Conservation (phyloP, 1,140 invertebrate genomes). For the Episyrphus balteatus region DNA sequence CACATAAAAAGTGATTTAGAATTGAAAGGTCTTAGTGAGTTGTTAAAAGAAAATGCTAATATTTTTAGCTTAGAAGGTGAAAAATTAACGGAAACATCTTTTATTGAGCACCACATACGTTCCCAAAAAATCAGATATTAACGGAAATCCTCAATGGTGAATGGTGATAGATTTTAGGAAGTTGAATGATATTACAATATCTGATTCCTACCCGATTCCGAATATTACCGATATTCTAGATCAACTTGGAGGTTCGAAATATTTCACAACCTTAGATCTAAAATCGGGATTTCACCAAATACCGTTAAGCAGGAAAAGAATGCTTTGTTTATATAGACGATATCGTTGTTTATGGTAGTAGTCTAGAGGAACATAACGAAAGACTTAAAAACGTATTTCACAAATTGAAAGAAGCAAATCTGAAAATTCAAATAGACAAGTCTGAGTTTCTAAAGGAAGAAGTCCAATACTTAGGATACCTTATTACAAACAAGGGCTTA, state of each 20-base stretch:
- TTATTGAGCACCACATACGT: not conserved
- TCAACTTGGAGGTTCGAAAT: constrained; percentile 20
- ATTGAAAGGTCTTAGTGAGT: too few species aligned
- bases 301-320: too few species aligned
- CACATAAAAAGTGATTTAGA: too few species aligned
- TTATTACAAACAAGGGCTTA: constrained; percentile 26
- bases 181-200: constrained; percentile 26
- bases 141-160: constrained; percentile 12
- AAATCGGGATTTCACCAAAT: constrained; percentile 39
- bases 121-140: constrained; percentile 7
- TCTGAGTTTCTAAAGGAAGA: constrained; percentile 37
- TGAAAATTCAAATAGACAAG: constrained; percentile 39
- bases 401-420: constrained; percentile 16
- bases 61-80: too few species aligned
- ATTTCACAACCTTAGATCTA: constrained; percentile 37
- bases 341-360: not conserved
- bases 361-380: not conserved
- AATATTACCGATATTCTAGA: constrained; percentile 37
- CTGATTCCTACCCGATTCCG: constrained; percentile 39
- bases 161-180: constrained; percentile 24
- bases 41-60: too few species aligned
- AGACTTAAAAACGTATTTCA: not conserved
- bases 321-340: not conserved
- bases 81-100: too few species aligned
- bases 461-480: constrained; percentile 38